Base-by-base conservation (phyloP, 2,797 vertebrate species). In the Eospalax fontanierii region DNA sequence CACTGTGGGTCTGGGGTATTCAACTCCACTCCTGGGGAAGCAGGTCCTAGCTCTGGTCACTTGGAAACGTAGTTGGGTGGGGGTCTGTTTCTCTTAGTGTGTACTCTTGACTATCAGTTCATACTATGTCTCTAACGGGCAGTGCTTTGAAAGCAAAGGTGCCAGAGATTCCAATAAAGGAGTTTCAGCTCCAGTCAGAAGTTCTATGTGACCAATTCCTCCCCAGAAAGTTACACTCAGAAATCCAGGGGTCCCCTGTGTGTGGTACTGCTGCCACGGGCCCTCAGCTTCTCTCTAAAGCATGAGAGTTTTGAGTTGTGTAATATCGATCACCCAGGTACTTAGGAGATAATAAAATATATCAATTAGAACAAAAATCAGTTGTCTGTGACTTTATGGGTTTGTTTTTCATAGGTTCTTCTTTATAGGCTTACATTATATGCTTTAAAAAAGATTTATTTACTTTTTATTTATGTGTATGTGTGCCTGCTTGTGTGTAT, bases 261-360 rank as follows among this genome's bases (percentile, higher is more conserved):
- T 6, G 57, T 6, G 4, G 11, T 0, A 8, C 2, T 7, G 38
- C 19, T 10, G 33, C 26, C 18, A 22, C 0, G 4, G 46, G n/a
- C n/a, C 66, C 40, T 9, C 0, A 10, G 1, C 28, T 4, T 54
- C 95, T 43, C 19, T 22, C 11, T 11, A 15, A 33, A 57, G 4
- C 0, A 4, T 0, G 6, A 3, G 10, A 57, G 19, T 15, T 21
- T 16, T 26, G 43, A 28, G 35, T 4, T 30, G 33, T 22, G n/a
- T n/a, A n/a, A 28, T 24, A 4, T 0, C 1, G 1, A 1, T 11
- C 11, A 50, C 3, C 43, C 2, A 28, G 16, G 35, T 1, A 2
- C 46, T 5, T 0, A 1, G 0, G 10, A 28, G 11, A 11, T 4
- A 8, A 4, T 35, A 54, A 54, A 57, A 63, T 9, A 7, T 43